A percentile compares a stretch with the other conserved stretches of the same genome.
Conservation (phyloP, 2,888 invertebrate species). For the Trachelus iudaicus region DNA sequence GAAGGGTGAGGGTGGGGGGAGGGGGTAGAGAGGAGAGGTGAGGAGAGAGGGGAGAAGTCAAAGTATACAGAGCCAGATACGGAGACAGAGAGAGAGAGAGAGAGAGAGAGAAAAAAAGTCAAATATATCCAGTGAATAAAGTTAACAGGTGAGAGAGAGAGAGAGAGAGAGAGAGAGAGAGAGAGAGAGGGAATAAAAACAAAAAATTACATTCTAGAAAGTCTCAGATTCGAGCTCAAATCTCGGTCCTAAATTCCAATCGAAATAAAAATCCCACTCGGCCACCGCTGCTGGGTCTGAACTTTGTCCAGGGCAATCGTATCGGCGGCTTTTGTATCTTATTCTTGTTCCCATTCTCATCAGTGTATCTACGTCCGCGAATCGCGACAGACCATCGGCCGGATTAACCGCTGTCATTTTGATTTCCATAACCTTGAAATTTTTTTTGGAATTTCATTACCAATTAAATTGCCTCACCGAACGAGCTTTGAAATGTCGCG, state of each 20-base stretch:
- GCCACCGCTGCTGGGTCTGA: neutral
- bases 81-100: neutral
- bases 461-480: no score
- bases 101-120: neutral
- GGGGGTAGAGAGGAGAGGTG: neutral
- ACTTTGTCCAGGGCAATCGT: neutral
- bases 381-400: neutral
- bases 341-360: neutral
- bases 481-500: neutral
- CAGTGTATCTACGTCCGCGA: neutral
- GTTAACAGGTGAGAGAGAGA: neutral
- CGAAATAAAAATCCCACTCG: neutral
- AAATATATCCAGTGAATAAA: neutral
- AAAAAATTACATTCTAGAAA: neutral
- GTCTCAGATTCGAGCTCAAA: neutral
- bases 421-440: neutral
- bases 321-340: neutral
- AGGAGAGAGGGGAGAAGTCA: neutral
- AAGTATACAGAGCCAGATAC: neutral
- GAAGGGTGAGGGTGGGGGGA: no score
- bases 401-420: neutral
- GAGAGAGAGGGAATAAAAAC: neutral
- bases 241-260: neutral
- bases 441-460: neutral
- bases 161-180: neutral